Percentiles rank a stretch among this genome's conserved stretches.
Conservation (phyloP, 2,797 vertebrate genomes). For the Sebastes oblongus region DNA sequence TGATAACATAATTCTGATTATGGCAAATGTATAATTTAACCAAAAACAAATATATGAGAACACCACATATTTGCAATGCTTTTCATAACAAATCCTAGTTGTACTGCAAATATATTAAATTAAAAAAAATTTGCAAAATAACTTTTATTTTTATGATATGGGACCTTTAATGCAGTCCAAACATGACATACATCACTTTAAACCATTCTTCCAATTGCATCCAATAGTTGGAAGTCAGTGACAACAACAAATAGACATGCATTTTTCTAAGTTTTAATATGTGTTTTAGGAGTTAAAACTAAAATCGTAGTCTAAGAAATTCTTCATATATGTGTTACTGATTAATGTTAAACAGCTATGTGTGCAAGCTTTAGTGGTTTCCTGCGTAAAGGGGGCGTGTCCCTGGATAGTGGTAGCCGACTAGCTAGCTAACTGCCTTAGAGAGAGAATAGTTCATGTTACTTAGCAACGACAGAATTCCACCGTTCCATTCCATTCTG, state of each 20-base stretch:
- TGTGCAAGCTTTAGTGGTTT: neutral
- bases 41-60: neutral
- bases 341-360: neutral
- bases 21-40: neutral
- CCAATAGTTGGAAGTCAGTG: no score
- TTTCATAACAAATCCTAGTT: neutral
- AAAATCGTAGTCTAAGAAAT: neutral
- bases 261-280: no score
- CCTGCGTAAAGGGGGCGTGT: conserved; percentile 52
- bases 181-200: no score
- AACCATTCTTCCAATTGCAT: no score
- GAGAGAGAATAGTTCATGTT: conserved; percentile 29
- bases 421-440: neutral
- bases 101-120: neutral
- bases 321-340: neutral
- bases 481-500: neutral
- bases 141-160: no score
- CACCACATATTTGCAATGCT: neutral
- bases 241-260: no score
- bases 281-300: no score
- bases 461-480: conserved; percentile 23
- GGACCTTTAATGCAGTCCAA: no score
- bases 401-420: conserved; percentile 9
- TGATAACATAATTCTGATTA: neutral
- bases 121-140: no score